A percentile compares a stretch with the other conserved stretches of the same genome.
Evolutionary conservation across 2,888 invertebrate genomes (phyloP).

Genomic region (Hirtodrosophila cameraria): DNA sequence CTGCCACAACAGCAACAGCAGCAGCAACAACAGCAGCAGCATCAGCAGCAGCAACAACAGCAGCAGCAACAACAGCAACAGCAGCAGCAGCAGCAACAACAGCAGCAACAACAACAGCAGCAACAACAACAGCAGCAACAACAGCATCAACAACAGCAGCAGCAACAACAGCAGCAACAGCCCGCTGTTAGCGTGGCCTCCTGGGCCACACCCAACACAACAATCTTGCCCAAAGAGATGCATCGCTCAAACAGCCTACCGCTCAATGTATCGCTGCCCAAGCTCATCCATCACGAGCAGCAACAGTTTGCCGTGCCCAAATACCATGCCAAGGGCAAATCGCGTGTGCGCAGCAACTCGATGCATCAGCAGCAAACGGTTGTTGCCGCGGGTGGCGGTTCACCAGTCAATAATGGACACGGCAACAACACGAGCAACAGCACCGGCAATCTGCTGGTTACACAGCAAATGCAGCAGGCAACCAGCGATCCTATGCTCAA

Average conservation of each 20-base stretch:
- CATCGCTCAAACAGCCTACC: constrained; percentile 87
- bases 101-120: constrained; percentile 58
- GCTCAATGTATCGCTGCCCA: constrained; percentile 86
- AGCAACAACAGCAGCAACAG: constrained; percentile 53
- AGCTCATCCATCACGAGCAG: constrained; percentile 68
- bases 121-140: constrained; percentile 65
- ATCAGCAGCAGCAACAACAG: constrained; percentile 57
- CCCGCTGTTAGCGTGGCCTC: constrained; percentile 61
- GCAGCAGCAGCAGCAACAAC: constrained; percentile 58
- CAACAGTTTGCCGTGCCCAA: constrained; percentile 83
- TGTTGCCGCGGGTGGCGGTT: constrained; percentile 61
- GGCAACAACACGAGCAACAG: constrained; percentile 34
- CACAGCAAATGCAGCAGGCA: constrained; percentile 88
- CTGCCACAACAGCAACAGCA: constrained; percentile 67
- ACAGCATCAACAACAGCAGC: constrained; percentile 59
- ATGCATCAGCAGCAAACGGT: constrained; percentile 81
- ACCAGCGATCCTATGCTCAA: constrained; percentile 91
- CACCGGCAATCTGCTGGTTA: constrained; percentile 60
- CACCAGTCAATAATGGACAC: constrained; percentile 47
- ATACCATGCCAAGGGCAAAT: constrained; percentile 79
- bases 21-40: constrained; percentile 50
- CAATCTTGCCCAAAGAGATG: constrained; percentile 84
- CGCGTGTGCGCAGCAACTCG: constrained; percentile 83
- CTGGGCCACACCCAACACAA: constrained; percentile 62
- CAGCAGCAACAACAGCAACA: constrained; percentile 59